Evolutionary conservation across 2,113 vertebrate species (phyloP).

Genomic region (Saccopteryx bilineata): DNA sequence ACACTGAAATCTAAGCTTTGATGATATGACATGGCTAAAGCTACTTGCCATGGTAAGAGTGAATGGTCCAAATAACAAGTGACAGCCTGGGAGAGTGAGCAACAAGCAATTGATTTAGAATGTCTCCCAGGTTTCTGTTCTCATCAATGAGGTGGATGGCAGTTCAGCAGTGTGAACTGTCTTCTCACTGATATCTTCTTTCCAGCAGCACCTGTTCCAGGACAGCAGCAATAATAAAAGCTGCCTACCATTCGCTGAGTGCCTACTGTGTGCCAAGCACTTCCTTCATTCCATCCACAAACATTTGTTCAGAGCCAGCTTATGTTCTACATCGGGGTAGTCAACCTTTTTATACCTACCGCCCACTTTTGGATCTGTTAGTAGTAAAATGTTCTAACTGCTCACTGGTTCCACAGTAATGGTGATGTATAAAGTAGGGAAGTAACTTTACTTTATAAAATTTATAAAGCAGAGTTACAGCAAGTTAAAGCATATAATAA

Average conservation of each 20-base stretch:
- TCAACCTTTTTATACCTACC: no score
- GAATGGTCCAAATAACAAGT: constrained; percentile 29
- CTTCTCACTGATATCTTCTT: not conserved
- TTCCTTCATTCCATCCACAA: constrained; percentile 25
- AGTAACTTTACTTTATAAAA: no score
- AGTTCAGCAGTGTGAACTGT: not conserved
- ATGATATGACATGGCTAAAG: not conserved
- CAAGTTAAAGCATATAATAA: no score
- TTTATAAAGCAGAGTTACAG: no score
- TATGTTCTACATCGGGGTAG: not conserved
- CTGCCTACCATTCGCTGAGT: not conserved
- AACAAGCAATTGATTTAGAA: not conserved
- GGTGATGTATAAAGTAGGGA: no score
- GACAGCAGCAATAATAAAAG: not conserved
- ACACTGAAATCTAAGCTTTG: not conserved
- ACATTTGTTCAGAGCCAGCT: not conserved
- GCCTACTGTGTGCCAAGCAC: not conserved
- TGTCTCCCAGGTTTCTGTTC: constrained; percentile 36
- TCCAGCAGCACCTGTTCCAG: not conserved
- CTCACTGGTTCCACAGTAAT: no score
- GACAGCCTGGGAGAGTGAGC: not conserved
- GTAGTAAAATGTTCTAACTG: no score
- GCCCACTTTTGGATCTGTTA: no score
- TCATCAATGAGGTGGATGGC: not conserved
- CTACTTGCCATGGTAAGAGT: not conserved